Percentiles rank a stretch among this genome's conserved stretches.
phyloP scores from a whole-genome alignment of 1,140 invertebrate genomes.

The Triops longicaudatus region DNA sequence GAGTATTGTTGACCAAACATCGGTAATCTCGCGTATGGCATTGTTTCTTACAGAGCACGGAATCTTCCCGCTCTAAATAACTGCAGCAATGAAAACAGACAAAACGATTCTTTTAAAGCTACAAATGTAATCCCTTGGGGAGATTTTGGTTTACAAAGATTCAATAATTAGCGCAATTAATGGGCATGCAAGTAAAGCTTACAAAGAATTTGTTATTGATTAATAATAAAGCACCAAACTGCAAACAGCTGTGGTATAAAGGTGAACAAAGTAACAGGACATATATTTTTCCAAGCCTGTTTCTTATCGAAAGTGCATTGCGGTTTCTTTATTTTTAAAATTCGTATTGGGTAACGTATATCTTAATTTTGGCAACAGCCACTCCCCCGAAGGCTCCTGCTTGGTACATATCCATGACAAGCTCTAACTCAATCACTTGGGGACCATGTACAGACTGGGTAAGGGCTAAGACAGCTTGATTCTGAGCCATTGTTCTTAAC shows the following conservation, averaged over 20 bases:
- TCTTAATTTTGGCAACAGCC: slow-evolving; percentile 70
- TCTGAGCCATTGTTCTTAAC: slow-evolving; percentile 39
- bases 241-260: slow-evolving; percentile 3
- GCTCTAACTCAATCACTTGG: slow-evolving; percentile 76
- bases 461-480: slow-evolving; percentile 64
- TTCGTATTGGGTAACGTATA: slow-evolving; percentile 74
- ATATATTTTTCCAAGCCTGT: neutral
- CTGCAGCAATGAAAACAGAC: slow-evolving; percentile 8
- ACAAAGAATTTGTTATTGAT: neutral
- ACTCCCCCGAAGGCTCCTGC: slow-evolving; percentile 59
- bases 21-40: slow-evolving; percentile 35
- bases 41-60: slow-evolving; percentile 34
- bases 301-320: neutral
- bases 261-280: neutral
- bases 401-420: slow-evolving; percentile 75
- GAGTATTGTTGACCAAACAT: slow-evolving; percentile 39
- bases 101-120: neutral
- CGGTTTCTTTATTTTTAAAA: slow-evolving; percentile 47
- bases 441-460: slow-evolving; percentile 65
- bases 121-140: slow-evolving; percentile 18
- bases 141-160: slow-evolving; percentile 21
- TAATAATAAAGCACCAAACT: neutral
- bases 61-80: slow-evolving; percentile 33
- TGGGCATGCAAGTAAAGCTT: neutral
- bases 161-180: slow-evolving; percentile 13